Evolutionary conservation across 2,113 vertebrate species (phyloP), one percentile per base, ranked within the genome.

Genomic region (Anhinga anhinga): DNA sequence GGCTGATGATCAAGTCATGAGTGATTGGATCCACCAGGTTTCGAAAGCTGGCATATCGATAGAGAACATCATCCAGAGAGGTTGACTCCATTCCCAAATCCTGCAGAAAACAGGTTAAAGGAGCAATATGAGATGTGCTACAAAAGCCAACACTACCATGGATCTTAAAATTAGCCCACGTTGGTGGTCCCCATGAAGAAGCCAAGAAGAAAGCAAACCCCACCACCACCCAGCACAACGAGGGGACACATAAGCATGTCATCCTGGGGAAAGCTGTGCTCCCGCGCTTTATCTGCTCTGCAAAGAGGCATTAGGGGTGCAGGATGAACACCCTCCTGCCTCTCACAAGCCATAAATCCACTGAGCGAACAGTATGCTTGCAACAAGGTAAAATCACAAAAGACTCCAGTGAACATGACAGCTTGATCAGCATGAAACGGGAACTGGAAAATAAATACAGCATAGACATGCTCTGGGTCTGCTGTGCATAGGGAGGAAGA

Each of bases 21-120:
- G 99, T 99, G 98, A 99, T 99, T 15, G 99, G 99, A 97, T 99
- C 99, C 91, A 99, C 99, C 92, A 99, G 98, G 98, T 99, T 99
- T 62, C 99, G 98, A 98, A 99, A 99, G 98, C 99, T 99, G 98
- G 99, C 99, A 0, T 99, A 99, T 47, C 99, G 99, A 47, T 99
- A 99, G 66, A 99, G 98, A 45, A 99, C 99, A 3, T 99, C 99
- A 18, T 99, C 99, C 98, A 99, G 97, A 5, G 99, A 99, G 40
- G 99, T 99, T 0, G 99, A 99, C 97, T 99, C 99, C 99, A 99
- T 99, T 65, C 99, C 99, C 45, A 99, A 96, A 97, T 99, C 99
- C 99, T 99, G 98, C 77, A 98, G 89, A 85, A 93, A 86, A 94
- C 56, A 93, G n/a, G 53, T 42, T 27, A 90, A 22, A 96, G n/a